phyloP scores from a whole-genome alignment of 2,888 invertebrate species.

The Mimumesa dahlbomi region DNA sequence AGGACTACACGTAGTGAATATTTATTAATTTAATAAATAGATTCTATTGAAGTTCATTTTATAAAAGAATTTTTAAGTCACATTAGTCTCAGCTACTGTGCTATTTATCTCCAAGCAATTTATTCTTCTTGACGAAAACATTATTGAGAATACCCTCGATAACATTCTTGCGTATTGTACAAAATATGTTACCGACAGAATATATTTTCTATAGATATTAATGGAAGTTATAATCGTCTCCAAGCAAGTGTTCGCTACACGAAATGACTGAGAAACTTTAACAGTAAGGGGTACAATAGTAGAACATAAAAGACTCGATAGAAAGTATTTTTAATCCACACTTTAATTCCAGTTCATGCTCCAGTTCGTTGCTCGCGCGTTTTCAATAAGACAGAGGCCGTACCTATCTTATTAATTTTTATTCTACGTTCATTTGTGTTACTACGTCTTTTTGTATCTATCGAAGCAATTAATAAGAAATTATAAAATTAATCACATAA shows the following conservation, averaged over 20 bases:
- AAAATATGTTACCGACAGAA: neutral
- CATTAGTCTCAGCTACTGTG: no score
- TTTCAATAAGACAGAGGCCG: no score
- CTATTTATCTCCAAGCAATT: neutral
- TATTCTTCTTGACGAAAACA: neutral
- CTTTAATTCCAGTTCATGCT: conserved; percentile 29
- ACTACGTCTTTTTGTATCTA: neutral
- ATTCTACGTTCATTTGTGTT: neutral
- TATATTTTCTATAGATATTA: neutral
- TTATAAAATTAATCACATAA: neutral
- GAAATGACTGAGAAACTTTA: conserved; percentile 15
- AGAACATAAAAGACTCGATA: conserved; percentile 8
- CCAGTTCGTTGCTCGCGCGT: no score
- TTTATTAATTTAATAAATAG: conserved; percentile 22
- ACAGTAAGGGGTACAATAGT: neutral
- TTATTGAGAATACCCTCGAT: neutral
- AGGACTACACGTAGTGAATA: conserved; percentile 6
- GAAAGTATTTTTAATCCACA: conserved; percentile 25
- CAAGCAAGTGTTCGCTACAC: neutral
- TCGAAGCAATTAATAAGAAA: neutral
- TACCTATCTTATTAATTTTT: neutral
- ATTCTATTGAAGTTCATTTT: conserved; percentile 10
- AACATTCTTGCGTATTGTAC: conserved; percentile 1
- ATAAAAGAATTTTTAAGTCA: neutral
- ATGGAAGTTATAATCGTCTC: neutral